Base-by-base conservation (phyloP, 2,888 invertebrate species). In the Campoletis raptor region DNA sequence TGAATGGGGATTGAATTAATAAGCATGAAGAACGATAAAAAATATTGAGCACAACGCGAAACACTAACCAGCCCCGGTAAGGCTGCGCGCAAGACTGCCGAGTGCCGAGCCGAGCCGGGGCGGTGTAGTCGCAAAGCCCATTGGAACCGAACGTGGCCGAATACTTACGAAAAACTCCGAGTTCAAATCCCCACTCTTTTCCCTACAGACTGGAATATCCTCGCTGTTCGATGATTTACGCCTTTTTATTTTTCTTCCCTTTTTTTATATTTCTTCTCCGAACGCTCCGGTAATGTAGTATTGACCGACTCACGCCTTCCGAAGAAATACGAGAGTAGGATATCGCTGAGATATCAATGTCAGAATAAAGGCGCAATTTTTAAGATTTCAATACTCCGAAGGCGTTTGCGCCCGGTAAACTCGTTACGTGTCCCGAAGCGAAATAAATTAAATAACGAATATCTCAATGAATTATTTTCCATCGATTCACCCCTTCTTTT, bases 31-130 rank as follows among this genome's bases (percentile, higher is more conserved):
- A 76, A 85, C 15, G 69, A 61, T 24, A 61, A 77, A 81, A 79
- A 70, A 82, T 18, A 61, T 36, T 66, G 40, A 70, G 42, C 42
- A 45, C 37, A 48, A 76, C 73, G 64, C 54, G 67, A 30, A 12
- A 24, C 61, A 76, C 81, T 24, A 79, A 77, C 87, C 88, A 86
- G 77, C 45, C 88, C 36, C 86, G 10, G 70, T 77, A 88, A 90
- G 87, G 88, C 88, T 89, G 87, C 90, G 91, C 92, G 92, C 91
- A 88, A 90, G 90, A 92, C 92, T 92, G 91, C 79, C 80, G n/a
- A n/a, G n/a, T n/a, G n/a, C n/a, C n/a, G n/a, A n/a, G n/a, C n/a
- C n/a, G 70, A 79, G 67, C 85, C 88, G 91, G 90, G 91, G 91
- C 91, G 91, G 90, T 89, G 89, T 89, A 85, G 48, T 79, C 24